Evolutionary conservation across 2,113 vertebrate genomes (phyloP), one percentile per base, ranked within the genome.

Genomic region (Rattus rattus): DNA sequence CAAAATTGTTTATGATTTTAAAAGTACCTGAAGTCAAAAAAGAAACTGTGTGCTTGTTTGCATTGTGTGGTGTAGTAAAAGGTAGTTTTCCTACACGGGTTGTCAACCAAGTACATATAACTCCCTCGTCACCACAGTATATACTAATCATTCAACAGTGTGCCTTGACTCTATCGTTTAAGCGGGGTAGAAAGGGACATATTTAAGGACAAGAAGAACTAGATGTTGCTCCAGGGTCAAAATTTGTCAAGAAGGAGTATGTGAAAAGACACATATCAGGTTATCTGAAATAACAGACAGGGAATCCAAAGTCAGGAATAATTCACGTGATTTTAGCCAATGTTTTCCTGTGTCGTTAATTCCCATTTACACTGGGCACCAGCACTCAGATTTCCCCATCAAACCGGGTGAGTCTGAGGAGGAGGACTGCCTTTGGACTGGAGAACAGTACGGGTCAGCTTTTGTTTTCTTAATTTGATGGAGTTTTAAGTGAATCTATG

Each of bases 181-280:
- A 86, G 33, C 63, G 39, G 8, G 11, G n/a, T 39, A 81, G 86
- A 47, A 94, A 83, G 16, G n/a, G 10, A 16, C 47, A 52, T 22
- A 22, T 63, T 94, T 94, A 72, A 95, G 20, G 56, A 56, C 52
- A 95, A 73, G 73, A 96, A 90, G 79, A 97, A 77, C 47, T 84
- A 65, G 33, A 56, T 72, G 28, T 43, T 39, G 95, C 59, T 52
- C 13, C 8, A n/a, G 12, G 12, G 28, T 81, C 17, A 54, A 84
- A 36, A 26, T 84, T 36, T 95, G 72, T 63, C 83, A 77, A 88
- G 30, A 77, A 88, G 80, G 63, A 81, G 69, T 73, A 2, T 13
- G 6, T 56, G 28, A 79, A 84, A 69, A 72, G 86, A 43, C n/a
- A 85, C 20, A 65, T 59, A 59, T 12, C 16, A 81, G 85, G n/a